Percentiles rank a stretch among this genome's conserved stretches.
These are phyloP conservation scores for Oscheius onirici DNA, from an alignment of 2,888 invertebrate genomes.

Conservation along the genomic window DNA sequence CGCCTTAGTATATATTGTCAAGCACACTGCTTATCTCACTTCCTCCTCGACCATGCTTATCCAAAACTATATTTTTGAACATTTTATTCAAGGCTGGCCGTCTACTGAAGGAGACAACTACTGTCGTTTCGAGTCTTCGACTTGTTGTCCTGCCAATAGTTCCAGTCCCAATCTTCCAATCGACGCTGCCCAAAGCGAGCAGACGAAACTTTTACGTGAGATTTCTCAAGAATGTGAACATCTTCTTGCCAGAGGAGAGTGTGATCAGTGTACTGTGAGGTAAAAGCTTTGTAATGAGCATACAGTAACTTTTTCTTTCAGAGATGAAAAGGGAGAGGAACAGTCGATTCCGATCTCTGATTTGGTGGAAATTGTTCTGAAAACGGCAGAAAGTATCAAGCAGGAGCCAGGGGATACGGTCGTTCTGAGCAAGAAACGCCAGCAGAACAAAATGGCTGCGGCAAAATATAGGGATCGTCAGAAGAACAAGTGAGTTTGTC, in stretches of 20 bases:
- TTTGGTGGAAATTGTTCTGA: slow-evolving; percentile 45
- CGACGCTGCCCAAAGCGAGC: not conserved
- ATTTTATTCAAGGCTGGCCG: too few relatives aligned
- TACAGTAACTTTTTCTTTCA: slow-evolving; percentile 8
- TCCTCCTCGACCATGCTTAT: not conserved
- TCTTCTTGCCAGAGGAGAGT: slow-evolving; percentile 38
- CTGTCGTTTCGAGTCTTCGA: not conserved
- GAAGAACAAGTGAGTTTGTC: not conserved
- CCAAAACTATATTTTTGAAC: not conserved
- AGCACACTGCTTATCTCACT: not conserved
- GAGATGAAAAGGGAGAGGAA: slow-evolving; percentile 37
- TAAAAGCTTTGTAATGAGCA: slow-evolving; percentile 4
- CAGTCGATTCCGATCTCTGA: slow-evolving; percentile 44
- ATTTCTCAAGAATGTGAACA: slow-evolving; percentile 53
- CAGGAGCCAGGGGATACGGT: slow-evolving; percentile 19
- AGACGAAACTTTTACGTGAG: slow-evolving; percentile 40
- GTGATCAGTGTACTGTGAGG: slow-evolving; percentile 43
- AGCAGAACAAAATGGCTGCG: slow-evolving; percentile 18
- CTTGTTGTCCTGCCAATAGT: not conserved
- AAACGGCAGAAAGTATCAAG: slow-evolving; percentile 40
- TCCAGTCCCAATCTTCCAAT: slow-evolving; percentile 17
- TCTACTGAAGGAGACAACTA: not conserved
- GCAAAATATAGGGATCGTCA: slow-evolving; percentile 17
- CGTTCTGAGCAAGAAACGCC: slow-evolving; percentile 6
- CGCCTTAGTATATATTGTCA: slow-evolving; percentile 4